Conservation (phyloP, 1,140 invertebrate genomes). For the Dolichoris vasculosae region DNA sequence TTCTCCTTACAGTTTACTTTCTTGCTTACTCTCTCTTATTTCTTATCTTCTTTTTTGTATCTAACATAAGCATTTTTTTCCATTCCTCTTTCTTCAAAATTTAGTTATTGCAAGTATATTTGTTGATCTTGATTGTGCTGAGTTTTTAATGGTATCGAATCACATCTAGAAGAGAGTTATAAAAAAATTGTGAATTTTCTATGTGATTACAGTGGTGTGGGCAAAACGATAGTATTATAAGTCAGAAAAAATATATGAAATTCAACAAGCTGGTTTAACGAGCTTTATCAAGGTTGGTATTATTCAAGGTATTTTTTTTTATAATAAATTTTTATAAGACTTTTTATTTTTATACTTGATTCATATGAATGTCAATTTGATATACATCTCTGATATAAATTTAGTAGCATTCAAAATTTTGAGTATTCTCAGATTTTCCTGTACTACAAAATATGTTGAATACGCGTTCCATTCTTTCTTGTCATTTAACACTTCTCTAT, state of each 20-base stretch:
- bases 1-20: background rate
- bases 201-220: background rate
- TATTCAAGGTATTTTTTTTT: background rate
- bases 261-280: too few relatives aligned
- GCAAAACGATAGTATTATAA: background rate
- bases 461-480: too few relatives aligned
- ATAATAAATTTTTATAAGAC: background rate
- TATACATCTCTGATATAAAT: too few relatives aligned
- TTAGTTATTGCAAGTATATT: background rate
- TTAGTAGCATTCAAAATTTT: too few relatives aligned
- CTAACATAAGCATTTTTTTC: background rate
- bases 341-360: background rate
- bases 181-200: slow-evolving; percentile 17
- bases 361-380: too few relatives aligned
- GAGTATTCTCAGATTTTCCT: too few relatives aligned
- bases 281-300: slow-evolving; percentile 37
- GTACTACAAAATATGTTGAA: too few relatives aligned
- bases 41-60: slow-evolving; percentile 30
- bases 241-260: background rate
- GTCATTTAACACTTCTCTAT: too few relatives aligned
- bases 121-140: background rate
- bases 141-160: background rate
- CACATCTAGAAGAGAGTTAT: background rate
- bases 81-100: background rate
- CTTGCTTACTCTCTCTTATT: background rate